These are phyloP conservation scores for Bibio marci DNA, from an alignment of 2,888 invertebrate species.

Conservation along the genomic window DNA sequence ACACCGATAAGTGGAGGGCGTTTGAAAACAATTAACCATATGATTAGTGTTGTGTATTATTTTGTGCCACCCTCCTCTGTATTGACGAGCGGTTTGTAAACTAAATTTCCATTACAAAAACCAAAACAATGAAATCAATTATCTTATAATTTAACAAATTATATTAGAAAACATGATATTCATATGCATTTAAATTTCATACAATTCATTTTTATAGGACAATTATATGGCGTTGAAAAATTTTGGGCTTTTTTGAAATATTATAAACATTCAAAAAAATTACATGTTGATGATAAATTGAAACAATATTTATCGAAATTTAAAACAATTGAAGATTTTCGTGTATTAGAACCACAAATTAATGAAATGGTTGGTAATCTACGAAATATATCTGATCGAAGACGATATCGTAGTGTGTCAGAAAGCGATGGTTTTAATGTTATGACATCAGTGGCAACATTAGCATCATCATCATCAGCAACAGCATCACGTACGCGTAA, in stretches of 20 bases:
- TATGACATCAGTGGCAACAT: constrained; percentile 8
- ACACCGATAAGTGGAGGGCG: no score
- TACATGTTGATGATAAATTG: constrained; percentile 58
- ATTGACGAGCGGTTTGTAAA: no score
- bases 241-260: constrained; percentile 99
- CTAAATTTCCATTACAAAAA: no score
- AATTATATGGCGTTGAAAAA: constrained; percentile 95
- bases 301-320: constrained; percentile 58
- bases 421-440: constrained; percentile 38
- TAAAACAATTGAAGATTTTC: constrained; percentile 78
- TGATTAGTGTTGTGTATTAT: no score
- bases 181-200: no score
- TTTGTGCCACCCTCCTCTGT: no score
- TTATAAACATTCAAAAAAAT: constrained; percentile 62
- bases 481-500: constrained; percentile 13
- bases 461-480: constrained; percentile 1
- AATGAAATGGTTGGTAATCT: constrained; percentile 38
- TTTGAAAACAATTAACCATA: no score
- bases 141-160: no score
- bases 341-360: constrained; percentile 48
- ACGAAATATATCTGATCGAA: constrained; percentile 31
- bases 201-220: constrained; percentile 40
- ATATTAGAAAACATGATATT: no score
- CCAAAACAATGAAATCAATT: no score
- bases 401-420: constrained; percentile 43